Percentiles rank a stretch among this genome's conserved stretches.
phyloP scores from a whole-genome alignment of 2,888 invertebrate species.

The Meteorus colon region DNA sequence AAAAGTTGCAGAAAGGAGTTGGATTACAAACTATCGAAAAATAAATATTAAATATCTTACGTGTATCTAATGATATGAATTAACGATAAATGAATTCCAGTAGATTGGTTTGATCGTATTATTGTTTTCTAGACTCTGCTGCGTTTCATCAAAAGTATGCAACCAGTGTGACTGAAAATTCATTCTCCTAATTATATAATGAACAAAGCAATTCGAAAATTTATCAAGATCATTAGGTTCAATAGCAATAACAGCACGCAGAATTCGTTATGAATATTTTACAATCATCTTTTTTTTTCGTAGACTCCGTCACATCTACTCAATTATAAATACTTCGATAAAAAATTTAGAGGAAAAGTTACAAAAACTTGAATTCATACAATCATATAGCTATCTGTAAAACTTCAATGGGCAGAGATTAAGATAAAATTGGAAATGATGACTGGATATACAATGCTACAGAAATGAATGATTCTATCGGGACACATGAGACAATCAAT shows the following conservation, averaged over 20 bases:
- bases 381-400: conserved; percentile 52
- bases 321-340: background rate
- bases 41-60: conserved; percentile 40
- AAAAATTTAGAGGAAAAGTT: conserved; percentile 1
- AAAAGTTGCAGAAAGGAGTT: conserved; percentile 20
- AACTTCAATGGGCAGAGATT: conserved; percentile 54
- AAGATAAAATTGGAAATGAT: conserved; percentile 60
- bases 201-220: too few species aligned
- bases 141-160: background rate
- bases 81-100: background rate
- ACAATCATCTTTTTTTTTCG: background rate
- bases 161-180: background rate
- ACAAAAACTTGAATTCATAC: conserved; percentile 42
- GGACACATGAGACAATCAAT: background rate
- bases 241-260: background rate
- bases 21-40: conserved; percentile 25
- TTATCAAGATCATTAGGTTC: background rate
- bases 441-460: conserved; percentile 48
- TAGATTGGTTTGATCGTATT: background rate
- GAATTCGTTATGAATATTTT: background rate
- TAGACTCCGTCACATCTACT: background rate
- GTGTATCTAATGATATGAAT: conserved; percentile 29
- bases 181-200: background rate
- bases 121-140: background rate
- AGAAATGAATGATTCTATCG: conserved; percentile 45